Evolutionary conservation across 2,888 invertebrate species (phyloP).

Genomic region (Capitulum mitella): DNA sequence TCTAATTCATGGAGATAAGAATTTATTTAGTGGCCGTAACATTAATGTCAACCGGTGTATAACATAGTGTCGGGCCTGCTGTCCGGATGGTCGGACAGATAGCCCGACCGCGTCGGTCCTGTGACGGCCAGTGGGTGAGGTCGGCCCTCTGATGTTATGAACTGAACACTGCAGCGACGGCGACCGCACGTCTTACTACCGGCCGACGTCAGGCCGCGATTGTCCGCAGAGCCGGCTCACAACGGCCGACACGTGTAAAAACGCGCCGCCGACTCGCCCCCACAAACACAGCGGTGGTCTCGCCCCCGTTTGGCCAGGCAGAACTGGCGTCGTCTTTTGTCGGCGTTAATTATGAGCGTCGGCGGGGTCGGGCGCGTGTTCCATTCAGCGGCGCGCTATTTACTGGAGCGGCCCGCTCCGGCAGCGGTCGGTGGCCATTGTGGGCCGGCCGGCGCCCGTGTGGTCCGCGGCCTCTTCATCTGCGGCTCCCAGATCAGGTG

Average conservation of each 20-base stretch:
- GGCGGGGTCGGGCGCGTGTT: background rate
- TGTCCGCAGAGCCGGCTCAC: background rate
- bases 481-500: background rate
- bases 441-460: background rate
- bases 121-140: background rate
- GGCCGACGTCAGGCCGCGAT: background rate
- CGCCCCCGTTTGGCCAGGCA: background rate
- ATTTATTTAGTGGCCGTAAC: background rate
- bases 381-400: background rate
- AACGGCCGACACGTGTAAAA: slow-evolving; percentile 2
- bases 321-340: background rate
- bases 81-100: background rate
- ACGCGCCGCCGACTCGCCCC: background rate
- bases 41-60: slow-evolving; percentile 7
- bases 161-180: background rate
- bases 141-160: too few relatives aligned
- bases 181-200: background rate
- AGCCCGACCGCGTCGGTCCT: background rate
- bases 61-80: background rate
- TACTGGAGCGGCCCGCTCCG: background rate
- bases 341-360: slow-evolving; percentile 10
- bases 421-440: background rate
- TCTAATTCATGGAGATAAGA: slow-evolving; percentile 20
- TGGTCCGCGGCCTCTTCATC: background rate
- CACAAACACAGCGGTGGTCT: background rate